These are phyloP conservation scores for Teleogryllus oceanicus DNA, from an alignment of 2,888 invertebrate genomes.

Conservation along the genomic window DNA sequence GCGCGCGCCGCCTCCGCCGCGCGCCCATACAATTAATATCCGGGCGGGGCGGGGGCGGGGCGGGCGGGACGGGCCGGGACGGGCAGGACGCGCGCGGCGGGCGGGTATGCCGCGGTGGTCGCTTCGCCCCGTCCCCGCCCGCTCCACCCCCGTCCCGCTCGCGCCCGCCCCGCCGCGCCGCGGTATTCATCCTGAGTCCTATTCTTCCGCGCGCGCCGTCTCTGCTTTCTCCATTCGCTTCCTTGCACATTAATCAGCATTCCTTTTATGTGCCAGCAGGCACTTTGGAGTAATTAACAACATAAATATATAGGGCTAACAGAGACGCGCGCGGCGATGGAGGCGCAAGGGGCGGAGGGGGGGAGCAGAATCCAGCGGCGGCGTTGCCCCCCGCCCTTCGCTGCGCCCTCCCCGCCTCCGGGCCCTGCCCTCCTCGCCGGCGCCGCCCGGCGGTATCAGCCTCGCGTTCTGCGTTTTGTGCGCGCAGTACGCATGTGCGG, in stretches of 20 bases:
- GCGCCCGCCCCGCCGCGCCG: too few relatives aligned
- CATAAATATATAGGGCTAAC: slow-evolving; percentile 33
- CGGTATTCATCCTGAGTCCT: not conserved
- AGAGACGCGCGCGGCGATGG: slow-evolving; percentile 20
- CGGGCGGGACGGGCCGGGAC: not conserved
- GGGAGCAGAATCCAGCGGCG: too few relatives aligned
- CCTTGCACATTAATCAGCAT: slow-evolving; percentile 33
- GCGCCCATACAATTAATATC: slow-evolving; percentile 23
- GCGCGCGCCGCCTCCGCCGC: slow-evolving; percentile 18
- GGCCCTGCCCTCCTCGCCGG: not conserved
- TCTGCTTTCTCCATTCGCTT: slow-evolving; percentile 12
- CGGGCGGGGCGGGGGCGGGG: slow-evolving; percentile 6
- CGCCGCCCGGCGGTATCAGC: not conserved
- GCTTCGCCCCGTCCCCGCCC: not conserved
- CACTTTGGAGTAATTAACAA: slow-evolving; percentile 36
- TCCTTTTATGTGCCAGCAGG: slow-evolving; percentile 31
- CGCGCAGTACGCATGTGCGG: not conserved
- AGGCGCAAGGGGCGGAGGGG: not conserved
- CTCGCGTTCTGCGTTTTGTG: slow-evolving; percentile 18
- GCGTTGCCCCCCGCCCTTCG: too few relatives aligned
- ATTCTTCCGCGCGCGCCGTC: slow-evolving; percentile 21
- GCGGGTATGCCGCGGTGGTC: not conserved
- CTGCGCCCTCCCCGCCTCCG: not conserved
- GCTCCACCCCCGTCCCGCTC: too few relatives aligned
- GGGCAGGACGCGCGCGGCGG: not conserved